A percentile compares a stretch with the other conserved stretches of the same genome.
Evolutionary conservation across 1,140 invertebrate species (phyloP).

Genomic region (Drosophila albomicans): DNA sequence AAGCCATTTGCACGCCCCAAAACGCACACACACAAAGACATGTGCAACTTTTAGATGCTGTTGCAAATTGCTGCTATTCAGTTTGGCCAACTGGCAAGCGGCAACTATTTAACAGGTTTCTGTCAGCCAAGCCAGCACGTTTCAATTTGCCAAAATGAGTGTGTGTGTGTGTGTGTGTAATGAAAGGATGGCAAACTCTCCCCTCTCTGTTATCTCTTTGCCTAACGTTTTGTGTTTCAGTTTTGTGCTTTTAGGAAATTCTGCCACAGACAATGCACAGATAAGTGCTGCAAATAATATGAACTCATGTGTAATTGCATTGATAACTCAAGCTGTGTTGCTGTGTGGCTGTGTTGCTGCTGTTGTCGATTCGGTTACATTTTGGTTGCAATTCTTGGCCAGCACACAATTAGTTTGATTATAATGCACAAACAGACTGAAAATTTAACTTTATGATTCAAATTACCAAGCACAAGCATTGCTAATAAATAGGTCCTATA

Average conservation of each 20-base stretch:
- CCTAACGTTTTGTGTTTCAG: no score
- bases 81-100: conserved; percentile 19
- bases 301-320: conserved; percentile 70
- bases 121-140: conserved; percentile 37
- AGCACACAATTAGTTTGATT: conserved; percentile 26
- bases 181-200: conserved; percentile 4
- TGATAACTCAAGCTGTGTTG: conserved; percentile 51
- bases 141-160: conserved; percentile 41
- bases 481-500: conserved; percentile 7
- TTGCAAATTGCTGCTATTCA: conserved; percentile 63
- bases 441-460: background rate
- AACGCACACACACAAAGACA: conserved; percentile 6
- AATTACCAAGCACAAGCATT: background rate
- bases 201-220: conserved; percentile 27
- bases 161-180: background rate
- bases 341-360: no score
- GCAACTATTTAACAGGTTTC: conserved; percentile 20
- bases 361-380: conserved; percentile 23
- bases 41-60: conserved; percentile 34
- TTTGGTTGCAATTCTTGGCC: conserved; percentile 5
- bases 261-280: background rate
- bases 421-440: conserved; percentile 9
- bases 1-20: conserved; percentile 41
- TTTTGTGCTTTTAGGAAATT: background rate
- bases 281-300: conserved; percentile 31